phyloP scores from a whole-genome alignment of 92 coral and sea anemone species.

The Zoanthus sociatus region DNA sequence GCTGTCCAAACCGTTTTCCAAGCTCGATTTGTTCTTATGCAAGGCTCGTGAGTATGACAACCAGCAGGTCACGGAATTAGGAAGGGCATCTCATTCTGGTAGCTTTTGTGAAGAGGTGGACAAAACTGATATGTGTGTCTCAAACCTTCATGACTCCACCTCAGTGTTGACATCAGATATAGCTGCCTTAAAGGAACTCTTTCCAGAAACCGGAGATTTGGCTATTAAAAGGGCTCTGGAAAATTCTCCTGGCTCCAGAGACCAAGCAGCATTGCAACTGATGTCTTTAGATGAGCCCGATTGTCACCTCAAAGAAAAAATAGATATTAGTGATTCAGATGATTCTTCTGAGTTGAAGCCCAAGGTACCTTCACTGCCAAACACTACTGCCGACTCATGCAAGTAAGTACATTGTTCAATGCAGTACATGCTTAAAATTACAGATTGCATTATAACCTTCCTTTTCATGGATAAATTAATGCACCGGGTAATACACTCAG shows the following conservation, averaged over 20 bases:
- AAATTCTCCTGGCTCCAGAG: conserved; percentile 4
- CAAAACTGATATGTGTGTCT: not conserved
- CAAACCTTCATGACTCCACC: not conserved
- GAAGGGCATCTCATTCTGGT: not conserved
- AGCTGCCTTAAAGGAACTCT: not conserved
- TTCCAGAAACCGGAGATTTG: not conserved
- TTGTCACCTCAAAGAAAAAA: not conserved
- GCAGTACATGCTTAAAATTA: conserved; percentile 2
- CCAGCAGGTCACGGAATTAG: not conserved
- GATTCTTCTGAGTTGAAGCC: not conserved
- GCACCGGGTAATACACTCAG: no score
- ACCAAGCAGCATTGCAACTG: not conserved
- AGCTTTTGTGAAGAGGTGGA: not conserved
- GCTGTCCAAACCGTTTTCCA: conserved; percentile 37
- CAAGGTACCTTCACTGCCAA: conserved; percentile 2
- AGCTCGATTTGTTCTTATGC: conserved; percentile 10
- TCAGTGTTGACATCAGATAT: not conserved
- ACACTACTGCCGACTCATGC: not conserved
- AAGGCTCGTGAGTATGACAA: not conserved
- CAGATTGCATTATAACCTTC: not conserved
- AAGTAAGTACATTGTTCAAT: not conserved
- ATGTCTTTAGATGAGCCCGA: conserved; percentile 9
- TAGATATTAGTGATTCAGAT: not conserved
- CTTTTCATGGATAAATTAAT: no score
- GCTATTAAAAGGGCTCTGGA: conserved; percentile 2